Evolutionary conservation across 1,140 invertebrate species (phyloP).

Genomic region (Muscidifurax raptorellus): DNA sequence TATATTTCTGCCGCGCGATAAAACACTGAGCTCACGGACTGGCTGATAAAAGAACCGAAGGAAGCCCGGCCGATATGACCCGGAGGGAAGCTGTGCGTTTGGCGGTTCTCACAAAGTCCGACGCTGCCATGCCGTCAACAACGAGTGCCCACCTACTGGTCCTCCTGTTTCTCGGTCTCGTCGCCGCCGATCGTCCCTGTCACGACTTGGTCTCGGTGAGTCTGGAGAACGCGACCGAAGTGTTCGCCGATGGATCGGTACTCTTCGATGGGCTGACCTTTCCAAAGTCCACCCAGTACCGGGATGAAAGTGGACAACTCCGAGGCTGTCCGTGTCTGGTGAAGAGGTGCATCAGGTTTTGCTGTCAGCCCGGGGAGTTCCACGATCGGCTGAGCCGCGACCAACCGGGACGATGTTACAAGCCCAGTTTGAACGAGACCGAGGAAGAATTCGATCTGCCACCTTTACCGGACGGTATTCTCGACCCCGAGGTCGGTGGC

Average conservation of each 20-base stretch:
- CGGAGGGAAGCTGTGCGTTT: no score
- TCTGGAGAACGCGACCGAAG: conserved; percentile 9
- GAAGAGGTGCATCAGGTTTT: conserved; percentile 49
- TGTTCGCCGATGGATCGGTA: conserved; percentile 24
- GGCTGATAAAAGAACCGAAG: not conserved
- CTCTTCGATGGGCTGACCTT: conserved; percentile 18
- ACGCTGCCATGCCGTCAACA: not conserved
- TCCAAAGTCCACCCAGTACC: conserved; percentile 20
- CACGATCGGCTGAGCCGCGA: not conserved
- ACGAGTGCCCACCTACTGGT: not conserved
- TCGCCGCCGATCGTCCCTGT: not conserved
- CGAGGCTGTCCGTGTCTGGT: conserved; percentile 53
- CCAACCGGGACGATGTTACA: not conserved
- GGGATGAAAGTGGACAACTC: not conserved
- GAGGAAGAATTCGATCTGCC: not conserved
- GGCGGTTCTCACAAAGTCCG: no score
- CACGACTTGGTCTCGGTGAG: not conserved
- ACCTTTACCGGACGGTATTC: not conserved
- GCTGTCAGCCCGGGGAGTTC: conserved; percentile 34
- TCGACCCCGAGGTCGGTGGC: not conserved
- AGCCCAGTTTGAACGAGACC: not conserved
- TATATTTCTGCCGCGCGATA: no score
- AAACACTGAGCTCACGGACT: not conserved
- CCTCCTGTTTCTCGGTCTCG: not conserved
- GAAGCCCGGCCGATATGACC: no score